Base-by-base conservation (phyloP, 2,888 invertebrate species). In the Spodoptera littoralis region DNA sequence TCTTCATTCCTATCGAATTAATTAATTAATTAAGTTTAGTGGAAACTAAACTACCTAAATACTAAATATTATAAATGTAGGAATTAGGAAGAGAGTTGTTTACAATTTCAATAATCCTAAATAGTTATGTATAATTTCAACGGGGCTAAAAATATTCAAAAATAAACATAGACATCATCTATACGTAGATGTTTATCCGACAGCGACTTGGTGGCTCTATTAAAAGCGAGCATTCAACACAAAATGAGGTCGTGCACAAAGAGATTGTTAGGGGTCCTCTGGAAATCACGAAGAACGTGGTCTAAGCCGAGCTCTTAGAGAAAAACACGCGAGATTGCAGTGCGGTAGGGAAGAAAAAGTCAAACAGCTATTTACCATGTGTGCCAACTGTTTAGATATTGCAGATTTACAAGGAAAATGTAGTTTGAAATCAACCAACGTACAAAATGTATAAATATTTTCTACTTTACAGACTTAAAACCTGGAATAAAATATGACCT, bases 241-340 rank as follows among this genome's bases (percentile, higher is more conserved):
- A 82, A 88, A 90, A 90, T 87, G 90, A 90, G 91, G 91, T 90
- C 91, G 89, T 84, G 87, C 86, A 89, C 88, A 87, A 89, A 88
- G 87, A 87, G 88, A 90, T 89, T 88, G 88, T 90, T 90, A 90
- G 86, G 77, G 81, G 81, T 88, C 87, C 89, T 87, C 85, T 82
- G 86, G 84, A 89, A 85, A 90, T 89, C 89, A 89, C 86, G 87
- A 88, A 78, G 81, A 70, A 78, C 68, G 61, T 65, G 66, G 55
- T 77, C 68, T 74, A 56, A 70, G 77, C 70, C 56, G 54, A 65
- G 71, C 57, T 75, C 55, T 73, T 55, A 56, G 58, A 69, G 66
- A 62, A 71, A 82, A 80, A 82, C 30, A 76, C 61, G 53, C 48
- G 41, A 70, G 63, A 71, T 68, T 55, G 60, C 62, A 61, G 49